A percentile compares a stretch with the other conserved stretches of the same genome.
These are phyloP conservation scores for Athripsodes cinereus DNA, from an alignment of 2,888 invertebrate genomes.

Conservation along the genomic window DNA sequence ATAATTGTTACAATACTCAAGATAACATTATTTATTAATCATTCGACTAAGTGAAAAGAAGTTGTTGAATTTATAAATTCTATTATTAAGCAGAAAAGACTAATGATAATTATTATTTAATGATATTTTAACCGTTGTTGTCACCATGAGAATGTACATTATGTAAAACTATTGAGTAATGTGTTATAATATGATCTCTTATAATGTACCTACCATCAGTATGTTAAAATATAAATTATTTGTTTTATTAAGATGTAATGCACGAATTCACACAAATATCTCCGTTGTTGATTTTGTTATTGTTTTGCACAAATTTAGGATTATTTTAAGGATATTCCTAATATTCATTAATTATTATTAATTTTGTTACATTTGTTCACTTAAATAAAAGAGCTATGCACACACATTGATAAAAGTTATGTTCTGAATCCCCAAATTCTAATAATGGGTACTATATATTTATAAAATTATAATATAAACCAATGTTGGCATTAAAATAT, in stretches of 20 bases:
- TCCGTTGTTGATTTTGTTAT: constrained; percentile 1
- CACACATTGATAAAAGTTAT: too few species aligned
- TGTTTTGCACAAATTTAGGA: constrained; percentile 1
- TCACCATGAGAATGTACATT: background rate
- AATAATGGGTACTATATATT: too few species aligned
- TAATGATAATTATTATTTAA: constrained; percentile 2
- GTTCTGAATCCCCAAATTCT: too few species aligned
- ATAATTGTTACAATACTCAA: background rate
- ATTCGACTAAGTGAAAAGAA: background rate
- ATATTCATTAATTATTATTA: background rate
- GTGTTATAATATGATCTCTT: background rate
- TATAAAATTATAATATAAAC: too few species aligned
- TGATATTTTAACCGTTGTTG: background rate
- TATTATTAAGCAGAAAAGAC: constrained; percentile 1
- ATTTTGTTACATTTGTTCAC: background rate
- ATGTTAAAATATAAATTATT: background rate
- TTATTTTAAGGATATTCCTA: background rate
- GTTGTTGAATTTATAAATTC: background rate
- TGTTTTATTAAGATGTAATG: background rate
- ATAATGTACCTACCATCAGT: background rate
- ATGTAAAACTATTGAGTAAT: background rate
- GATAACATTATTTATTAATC: background rate
- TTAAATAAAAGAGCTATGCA: too few species aligned
- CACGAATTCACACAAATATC: constrained; percentile 2
- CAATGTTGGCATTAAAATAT: too few species aligned